Evolutionary conservation across 1,140 invertebrate genomes (phyloP).

Genomic region (Papilio helenus): DNA sequence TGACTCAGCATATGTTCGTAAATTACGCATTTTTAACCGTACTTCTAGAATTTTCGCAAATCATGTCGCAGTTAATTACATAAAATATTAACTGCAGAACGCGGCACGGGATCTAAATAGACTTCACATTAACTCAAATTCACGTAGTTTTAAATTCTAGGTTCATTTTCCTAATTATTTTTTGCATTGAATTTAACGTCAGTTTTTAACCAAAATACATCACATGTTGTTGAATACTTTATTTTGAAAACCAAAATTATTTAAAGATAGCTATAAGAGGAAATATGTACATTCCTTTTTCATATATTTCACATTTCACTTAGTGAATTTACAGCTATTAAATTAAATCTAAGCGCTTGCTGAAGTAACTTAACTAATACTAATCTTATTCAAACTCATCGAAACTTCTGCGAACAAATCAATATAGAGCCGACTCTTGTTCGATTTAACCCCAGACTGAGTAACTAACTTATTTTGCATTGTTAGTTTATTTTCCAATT

Average conservation of each 20-base stretch:
- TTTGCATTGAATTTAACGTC: too few relatives aligned
- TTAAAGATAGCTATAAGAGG: not conserved
- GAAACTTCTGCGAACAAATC: constrained; percentile 23
- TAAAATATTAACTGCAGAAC: not conserved
- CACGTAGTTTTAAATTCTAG: not conserved
- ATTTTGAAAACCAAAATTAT: too few relatives aligned
- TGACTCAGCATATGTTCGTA: not conserved
- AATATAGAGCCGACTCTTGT: constrained; percentile 14
- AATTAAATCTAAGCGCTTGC: constrained; percentile 13
- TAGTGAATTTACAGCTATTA: not conserved
- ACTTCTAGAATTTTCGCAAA: not conserved
- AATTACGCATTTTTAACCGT: not conserved
- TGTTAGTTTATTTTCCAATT: constrained; percentile 3
- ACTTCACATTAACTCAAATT: not conserved
- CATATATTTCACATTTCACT: not conserved
- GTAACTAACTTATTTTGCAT: constrained; percentile 15
- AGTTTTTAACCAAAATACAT: too few relatives aligned
- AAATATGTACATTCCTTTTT: not conserved
- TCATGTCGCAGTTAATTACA: constrained; percentile 1
- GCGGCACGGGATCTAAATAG: not conserved
- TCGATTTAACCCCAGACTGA: constrained; percentile 11
- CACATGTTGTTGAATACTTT: too few relatives aligned
- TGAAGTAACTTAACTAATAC: too few relatives aligned
- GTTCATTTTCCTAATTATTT: not conserved
- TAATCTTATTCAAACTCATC: constrained; percentile 29